phyloP scores from a whole-genome alignment of 2,797 vertebrate species.

The Labeo calbasu region DNA sequence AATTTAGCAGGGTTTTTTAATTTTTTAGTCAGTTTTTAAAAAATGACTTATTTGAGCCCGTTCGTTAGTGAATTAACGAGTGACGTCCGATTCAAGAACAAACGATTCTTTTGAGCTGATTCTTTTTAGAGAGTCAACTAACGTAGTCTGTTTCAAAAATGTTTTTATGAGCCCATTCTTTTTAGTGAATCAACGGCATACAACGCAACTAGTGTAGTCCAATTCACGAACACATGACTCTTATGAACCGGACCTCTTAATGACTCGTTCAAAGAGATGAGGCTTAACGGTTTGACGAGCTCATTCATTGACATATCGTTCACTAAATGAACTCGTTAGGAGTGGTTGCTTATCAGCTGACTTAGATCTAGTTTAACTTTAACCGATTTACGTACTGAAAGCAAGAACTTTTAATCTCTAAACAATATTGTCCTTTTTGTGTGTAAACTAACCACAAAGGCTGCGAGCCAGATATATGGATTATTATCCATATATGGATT shows the following conservation, averaged over 20 bases:
- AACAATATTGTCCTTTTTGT: not conserved
- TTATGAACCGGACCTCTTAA: no score
- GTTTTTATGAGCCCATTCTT: no score
- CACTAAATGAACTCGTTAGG: not conserved
- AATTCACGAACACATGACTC: no score
- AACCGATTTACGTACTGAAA: not conserved
- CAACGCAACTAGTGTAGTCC: no score
- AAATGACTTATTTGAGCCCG: not conserved
- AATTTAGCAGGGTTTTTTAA: no score
- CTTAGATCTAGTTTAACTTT: not conserved
- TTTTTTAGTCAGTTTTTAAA: no score
- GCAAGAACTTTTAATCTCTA: not conserved
- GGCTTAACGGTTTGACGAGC: not conserved
- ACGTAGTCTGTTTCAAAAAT: no score
- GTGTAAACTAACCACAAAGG: not conserved
- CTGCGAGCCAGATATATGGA: not conserved
- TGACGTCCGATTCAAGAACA: not conserved
- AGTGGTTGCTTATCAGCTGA: not conserved
- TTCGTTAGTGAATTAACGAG: not conserved
- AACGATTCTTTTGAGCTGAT: not conserved
- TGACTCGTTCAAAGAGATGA: not conserved
- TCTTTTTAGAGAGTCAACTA: not conserved
- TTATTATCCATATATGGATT: not conserved
- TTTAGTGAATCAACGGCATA: no score
- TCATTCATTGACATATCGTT: not conserved